Evolutionary conservation across 2,888 invertebrate species (phyloP).

Genomic region (Tryphoninae sp.): DNA sequence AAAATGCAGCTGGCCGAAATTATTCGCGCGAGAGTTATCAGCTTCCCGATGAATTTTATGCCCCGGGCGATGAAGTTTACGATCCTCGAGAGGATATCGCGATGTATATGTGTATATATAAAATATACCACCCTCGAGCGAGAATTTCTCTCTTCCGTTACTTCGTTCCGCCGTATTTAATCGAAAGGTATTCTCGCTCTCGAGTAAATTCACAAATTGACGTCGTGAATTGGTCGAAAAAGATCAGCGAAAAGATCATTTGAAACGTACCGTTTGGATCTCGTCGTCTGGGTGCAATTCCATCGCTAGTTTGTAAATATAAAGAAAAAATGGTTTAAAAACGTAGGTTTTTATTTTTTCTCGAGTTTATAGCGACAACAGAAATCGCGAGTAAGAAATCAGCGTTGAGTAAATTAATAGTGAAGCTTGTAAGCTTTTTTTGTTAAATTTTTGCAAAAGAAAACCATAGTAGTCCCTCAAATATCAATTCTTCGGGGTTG

Average conservation of each 20-base stretch:
- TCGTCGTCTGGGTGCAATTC: background rate
- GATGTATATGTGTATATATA: conserved; percentile 29
- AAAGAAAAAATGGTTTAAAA: too few relatives aligned
- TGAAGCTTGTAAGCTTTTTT: background rate
- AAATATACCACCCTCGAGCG: conserved; percentile 1
- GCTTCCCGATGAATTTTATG: conserved; percentile 52
- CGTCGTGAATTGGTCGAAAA: conserved; percentile 40
- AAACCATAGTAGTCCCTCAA: background rate
- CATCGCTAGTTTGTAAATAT: background rate
- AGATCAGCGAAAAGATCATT: conserved; percentile 21
- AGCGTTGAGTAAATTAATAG: background rate
- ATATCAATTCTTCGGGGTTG: conserved; percentile 4
- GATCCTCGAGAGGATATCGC: conserved; percentile 46
- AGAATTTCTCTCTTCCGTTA: conserved; percentile 6
- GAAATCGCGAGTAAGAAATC: background rate
- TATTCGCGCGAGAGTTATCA: conserved; percentile 63
- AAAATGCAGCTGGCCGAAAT: conserved; percentile 56
- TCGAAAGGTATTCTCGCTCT: conserved; percentile 13
- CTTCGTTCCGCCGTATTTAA: background rate
- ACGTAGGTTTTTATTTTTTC: background rate
- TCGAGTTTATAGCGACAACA: background rate
- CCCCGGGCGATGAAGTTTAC: conserved; percentile 56
- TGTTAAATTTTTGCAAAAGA: background rate
- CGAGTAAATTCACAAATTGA: conserved; percentile 49
- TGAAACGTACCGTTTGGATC: background rate